phyloP scores from a whole-genome alignment of 2,888 invertebrate genomes.

The Dolomedes plantarius region DNA sequence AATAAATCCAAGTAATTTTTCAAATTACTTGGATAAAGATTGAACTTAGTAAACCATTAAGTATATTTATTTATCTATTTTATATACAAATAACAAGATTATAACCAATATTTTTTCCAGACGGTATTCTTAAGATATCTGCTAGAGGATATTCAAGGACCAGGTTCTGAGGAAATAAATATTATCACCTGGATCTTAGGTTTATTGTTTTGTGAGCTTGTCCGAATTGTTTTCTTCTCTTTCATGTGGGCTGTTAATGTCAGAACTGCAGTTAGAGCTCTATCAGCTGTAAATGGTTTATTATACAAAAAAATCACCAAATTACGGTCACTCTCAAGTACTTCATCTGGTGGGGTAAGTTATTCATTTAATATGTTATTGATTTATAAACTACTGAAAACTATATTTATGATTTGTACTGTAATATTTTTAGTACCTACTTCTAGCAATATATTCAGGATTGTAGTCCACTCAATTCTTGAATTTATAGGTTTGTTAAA shows the following conservation, averaged over 20 bases:
- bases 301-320: constrained; percentile 78
- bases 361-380: neutral
- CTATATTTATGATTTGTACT: too few species aligned
- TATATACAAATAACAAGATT: too few species aligned
- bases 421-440: too few species aligned
- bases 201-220: constrained; percentile 78
- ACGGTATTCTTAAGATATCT: constrained; percentile 78
- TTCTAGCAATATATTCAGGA: too few species aligned
- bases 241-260: constrained; percentile 80
- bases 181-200: constrained; percentile 79
- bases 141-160: constrained; percentile 77
- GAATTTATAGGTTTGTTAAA: too few species aligned
- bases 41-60: too few species aligned
- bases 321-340: constrained; percentile 78
- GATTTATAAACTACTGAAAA: too few species aligned
- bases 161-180: constrained; percentile 76
- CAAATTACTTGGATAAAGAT: too few species aligned
- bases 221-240: constrained; percentile 78
- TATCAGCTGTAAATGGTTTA: constrained; percentile 75
- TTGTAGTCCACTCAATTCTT: too few species aligned
- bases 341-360: constrained; percentile 79
- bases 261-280: constrained; percentile 76
- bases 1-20: too few species aligned
- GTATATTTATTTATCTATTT: too few species aligned
- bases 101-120: constrained; percentile 75